Base-by-base conservation (phyloP, 2,797 vertebrate genomes). In the Podargus strigoides region DNA sequence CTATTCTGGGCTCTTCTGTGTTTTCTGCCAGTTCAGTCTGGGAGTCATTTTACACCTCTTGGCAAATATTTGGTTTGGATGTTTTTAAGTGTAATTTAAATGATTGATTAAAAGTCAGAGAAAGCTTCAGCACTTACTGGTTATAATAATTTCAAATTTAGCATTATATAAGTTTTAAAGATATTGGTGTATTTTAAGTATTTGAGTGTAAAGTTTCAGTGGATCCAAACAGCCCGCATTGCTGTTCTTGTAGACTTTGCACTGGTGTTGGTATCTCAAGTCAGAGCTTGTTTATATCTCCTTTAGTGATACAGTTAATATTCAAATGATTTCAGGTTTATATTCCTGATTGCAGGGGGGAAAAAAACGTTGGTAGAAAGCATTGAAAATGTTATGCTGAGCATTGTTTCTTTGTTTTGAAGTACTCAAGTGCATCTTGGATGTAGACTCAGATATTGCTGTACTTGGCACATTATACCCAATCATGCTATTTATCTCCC, bases 1-100 rank as follows among this genome's bases (percentile, higher is more conserved):
- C 91, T 95, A 42, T 93, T 95, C 80, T 81, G 77, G 85, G 91
- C 76, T 93, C 50, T 20, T 86, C 42, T 85, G 83, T 86, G 69
- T 95, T 94, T 91, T 90, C 88, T 96, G 90, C 87, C 93, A 87
- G 72, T 90, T 94, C 78, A 88, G 74, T 68, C 93, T 91, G 73
- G 70, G 90, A 94, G 88, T 93, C 13, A 4, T 88, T 96, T 94
- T 95, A 94, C 55, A 81, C 74, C 83, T 95, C 90, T 95, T 95
- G 93, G 88, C 93, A 96, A 95, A 93, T 95, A 90, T 63, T 94
- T 88, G 36, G 63, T 91, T 86, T 52, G 66, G 39, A 21, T 69
- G 39, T 62, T 95, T 78, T 79, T 34, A 84, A 75, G 52, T 86
- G 14, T 66, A 69, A 78, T 78, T 72, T 75, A 81, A 90, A 53